A percentile compares a stretch with the other conserved stretches of the same genome.
Evolutionary conservation across 2,888 invertebrate genomes (phyloP).

Genomic region (Deroplatys truncata): DNA sequence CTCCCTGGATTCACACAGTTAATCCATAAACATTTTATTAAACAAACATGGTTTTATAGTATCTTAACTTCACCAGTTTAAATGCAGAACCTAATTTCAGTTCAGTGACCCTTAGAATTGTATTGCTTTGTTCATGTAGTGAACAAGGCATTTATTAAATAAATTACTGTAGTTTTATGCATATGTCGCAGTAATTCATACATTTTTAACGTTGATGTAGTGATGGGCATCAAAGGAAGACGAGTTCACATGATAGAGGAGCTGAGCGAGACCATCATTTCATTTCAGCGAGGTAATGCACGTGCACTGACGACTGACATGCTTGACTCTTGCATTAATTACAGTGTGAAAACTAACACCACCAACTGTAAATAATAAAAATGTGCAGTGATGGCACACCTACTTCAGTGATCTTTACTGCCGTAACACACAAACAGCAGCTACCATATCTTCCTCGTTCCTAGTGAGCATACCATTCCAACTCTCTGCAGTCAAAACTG

Average conservation of each 20-base stretch:
- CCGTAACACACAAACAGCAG: not conserved
- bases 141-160: too few species aligned
- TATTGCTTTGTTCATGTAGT: too few species aligned
- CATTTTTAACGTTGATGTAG: constrained; percentile 49
- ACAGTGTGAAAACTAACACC: not conserved
- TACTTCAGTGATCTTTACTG: not conserved
- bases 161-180: not conserved
- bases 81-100: too few species aligned
- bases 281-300: constrained; percentile 93
- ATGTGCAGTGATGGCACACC: not conserved
- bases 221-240: constrained; percentile 98
- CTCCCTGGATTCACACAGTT: too few species aligned
- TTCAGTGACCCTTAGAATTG: too few species aligned
- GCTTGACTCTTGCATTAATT: not conserved
- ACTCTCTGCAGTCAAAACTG: not conserved
- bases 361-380: not conserved
- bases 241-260: constrained; percentile 98
- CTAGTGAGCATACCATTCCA: not conserved
- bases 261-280: constrained; percentile 96
- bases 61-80: too few species aligned
- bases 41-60: too few species aligned
- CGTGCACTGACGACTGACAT: not conserved
- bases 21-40: too few species aligned
- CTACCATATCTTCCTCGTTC: not conserved
- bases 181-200: not conserved